These are phyloP conservation scores for Spodoptera picta DNA, from an alignment of 2,888 invertebrate species.

Conservation along the genomic window DNA sequence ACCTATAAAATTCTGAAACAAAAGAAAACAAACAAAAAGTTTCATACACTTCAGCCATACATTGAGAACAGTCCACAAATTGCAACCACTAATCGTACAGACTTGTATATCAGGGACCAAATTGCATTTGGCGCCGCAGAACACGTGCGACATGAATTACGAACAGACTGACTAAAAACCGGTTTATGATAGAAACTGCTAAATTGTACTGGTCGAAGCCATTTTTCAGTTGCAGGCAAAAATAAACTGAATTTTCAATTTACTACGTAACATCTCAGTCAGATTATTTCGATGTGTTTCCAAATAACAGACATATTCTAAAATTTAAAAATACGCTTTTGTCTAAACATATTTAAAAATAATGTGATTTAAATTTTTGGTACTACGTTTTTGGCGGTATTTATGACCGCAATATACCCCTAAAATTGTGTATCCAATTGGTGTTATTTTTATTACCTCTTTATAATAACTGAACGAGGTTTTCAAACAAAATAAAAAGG, in stretches of 20 bases:
- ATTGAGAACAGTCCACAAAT: conserved; percentile 24
- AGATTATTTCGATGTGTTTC: too few relatives aligned
- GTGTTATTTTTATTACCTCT: too few relatives aligned
- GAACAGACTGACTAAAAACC: conserved; percentile 54
- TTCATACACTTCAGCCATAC: conserved; percentile 2
- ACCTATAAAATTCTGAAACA: too few relatives aligned
- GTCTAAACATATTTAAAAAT: too few relatives aligned
- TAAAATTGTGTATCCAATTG: too few relatives aligned
- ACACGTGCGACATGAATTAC: conserved; percentile 68
- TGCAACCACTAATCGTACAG: conserved; percentile 36
- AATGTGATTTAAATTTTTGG: too few relatives aligned
- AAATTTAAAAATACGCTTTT: too few relatives aligned
- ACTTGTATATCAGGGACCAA: conserved; percentile 51
- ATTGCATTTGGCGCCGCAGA: conserved; percentile 59
- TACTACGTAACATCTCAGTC: too few relatives aligned
- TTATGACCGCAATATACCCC: too few relatives aligned
- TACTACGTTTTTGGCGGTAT: too few relatives aligned
- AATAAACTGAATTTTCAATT: too few relatives aligned
- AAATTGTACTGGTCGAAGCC: conserved; percentile 55
- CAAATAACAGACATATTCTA: too few relatives aligned
- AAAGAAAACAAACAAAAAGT: neutral
- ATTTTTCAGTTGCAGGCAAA: conserved; percentile 1
- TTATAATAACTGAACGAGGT: conserved; percentile 5
- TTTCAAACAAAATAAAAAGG: conserved; percentile 5
- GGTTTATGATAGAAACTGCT: conserved; percentile 56